Evolutionary conservation across 2,888 invertebrate species (phyloP).

Genomic region (Pollenia amentaria): DNA sequence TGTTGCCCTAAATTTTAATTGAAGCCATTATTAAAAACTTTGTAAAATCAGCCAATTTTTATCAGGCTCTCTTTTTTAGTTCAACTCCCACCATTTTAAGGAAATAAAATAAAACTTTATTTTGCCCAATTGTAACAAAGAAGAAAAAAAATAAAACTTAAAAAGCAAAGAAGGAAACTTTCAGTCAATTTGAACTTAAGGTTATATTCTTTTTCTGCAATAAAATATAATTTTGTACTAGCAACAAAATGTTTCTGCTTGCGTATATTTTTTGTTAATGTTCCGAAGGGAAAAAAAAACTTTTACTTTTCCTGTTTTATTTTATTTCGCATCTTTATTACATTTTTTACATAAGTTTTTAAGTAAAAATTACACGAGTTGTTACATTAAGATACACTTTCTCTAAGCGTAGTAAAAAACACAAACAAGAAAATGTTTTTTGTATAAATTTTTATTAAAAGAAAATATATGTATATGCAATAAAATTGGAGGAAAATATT

Average conservation of each 20-base stretch:
- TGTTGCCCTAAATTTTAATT: background rate
- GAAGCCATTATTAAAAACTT: conserved; percentile 6
- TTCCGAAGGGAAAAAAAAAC: conserved; percentile 46
- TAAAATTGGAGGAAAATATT: conserved; percentile 2
- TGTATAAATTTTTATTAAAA: conserved; percentile 15
- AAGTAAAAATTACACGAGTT: conserved; percentile 14
- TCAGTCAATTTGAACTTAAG: conserved; percentile 31
- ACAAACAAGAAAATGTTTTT: conserved; percentile 6
- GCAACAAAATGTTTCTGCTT: conserved; percentile 13
- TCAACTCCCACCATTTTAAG: background rate
- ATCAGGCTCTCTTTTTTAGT: background rate
- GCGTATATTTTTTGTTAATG: background rate
- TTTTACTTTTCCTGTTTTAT: conserved; percentile 32
- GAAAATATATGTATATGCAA: background rate
- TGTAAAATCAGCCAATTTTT: conserved; percentile 22
- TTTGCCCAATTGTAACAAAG: background rate
- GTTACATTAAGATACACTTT: conserved; percentile 25
- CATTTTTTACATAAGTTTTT: background rate
- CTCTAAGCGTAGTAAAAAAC: background rate
- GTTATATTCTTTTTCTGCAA: conserved; percentile 16
- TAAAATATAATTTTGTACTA: conserved; percentile 7
- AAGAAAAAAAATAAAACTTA: background rate
- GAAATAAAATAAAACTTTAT: conserved; percentile 35
- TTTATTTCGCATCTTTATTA: conserved; percentile 18
- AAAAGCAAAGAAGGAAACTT: conserved; percentile 22